Conservation (phyloP, 1,140 invertebrate genomes). For the Caenorhabditis briggsae region DNA sequence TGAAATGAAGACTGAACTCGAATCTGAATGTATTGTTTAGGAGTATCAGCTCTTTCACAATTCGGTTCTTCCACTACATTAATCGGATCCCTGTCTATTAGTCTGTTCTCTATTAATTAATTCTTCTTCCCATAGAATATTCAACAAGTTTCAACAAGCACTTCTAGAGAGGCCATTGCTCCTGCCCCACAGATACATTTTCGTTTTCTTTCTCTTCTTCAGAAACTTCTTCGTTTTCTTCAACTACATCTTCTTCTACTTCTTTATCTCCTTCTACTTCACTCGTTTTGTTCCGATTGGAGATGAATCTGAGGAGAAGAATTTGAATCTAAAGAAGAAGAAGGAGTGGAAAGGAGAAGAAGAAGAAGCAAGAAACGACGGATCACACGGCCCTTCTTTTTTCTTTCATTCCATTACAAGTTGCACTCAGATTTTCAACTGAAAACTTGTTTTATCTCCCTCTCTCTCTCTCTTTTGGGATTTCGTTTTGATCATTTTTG, state of each 20-base stretch:
- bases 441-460: slow-evolving; percentile 14
- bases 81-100: neutral
- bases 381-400: slow-evolving; percentile 19
- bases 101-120: neutral
- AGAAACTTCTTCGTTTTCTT: neutral
- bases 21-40: too few species aligned
- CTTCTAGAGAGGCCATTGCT: neutral
- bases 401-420: slow-evolving; percentile 55
- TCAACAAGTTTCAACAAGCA: slow-evolving; percentile 51
- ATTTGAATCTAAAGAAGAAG: slow-evolving; percentile 36
- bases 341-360: neutral
- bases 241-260: slow-evolving; percentile 3
- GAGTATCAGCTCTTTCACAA: too few species aligned
- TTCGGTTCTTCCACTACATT: too few species aligned
- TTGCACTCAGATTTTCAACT: slow-evolving; percentile 47
- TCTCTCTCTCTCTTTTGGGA: neutral
- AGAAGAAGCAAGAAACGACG: slow-evolving; percentile 31
- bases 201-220: neutral
- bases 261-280: slow-evolving; percentile 28
- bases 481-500: slow-evolving; percentile 28
- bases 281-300: slow-evolving; percentile 51
- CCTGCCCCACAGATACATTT: slow-evolving; percentile 25
- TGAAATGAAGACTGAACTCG: too few species aligned
- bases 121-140: slow-evolving; percentile 33
- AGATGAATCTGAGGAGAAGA: slow-evolving; percentile 39